Evolutionary conservation across 2,888 invertebrate species (phyloP), one percentile per base, ranked within the genome.

Genomic region (Acrobasis suavella): DNA sequence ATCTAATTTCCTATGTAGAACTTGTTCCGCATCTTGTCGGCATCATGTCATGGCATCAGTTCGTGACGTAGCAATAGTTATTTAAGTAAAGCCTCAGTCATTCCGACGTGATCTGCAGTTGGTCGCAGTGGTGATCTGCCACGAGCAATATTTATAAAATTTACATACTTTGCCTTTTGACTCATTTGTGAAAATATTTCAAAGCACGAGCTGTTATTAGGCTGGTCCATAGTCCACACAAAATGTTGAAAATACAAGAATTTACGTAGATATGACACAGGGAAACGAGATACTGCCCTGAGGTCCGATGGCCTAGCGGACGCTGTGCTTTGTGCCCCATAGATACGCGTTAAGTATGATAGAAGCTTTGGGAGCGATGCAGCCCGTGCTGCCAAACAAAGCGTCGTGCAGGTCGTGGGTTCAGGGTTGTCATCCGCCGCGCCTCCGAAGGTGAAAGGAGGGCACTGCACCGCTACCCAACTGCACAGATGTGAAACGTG

Each of bases 401-500:
- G 42, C 39, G 55, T 54, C 55, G 55, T 56, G 55, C 55, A 56
- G 72, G 69, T 72, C 73, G 72, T 69, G 76, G 72, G 78, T 80
- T 81, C 81, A 81, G 77, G 81, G 80, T 72, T 75, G 64, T 38
- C 51, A 54, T n/a, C 65, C 72, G 72, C 72, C 73, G 63, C 68
- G 66, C 71, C 68, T 73, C 50, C 72, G 76, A 81, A 80, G 83
- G 85, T 81, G 80, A 86, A 83, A 81, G 80, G 82, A 84, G 85
- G 82, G 77, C 83, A 81, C 74, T 81, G 81, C 79, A 83, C 81
- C 77, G 71, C 72, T 71, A 69, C 63, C 38, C 16, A 68, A 63
- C 50, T 51, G 60, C 51, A 50, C 50, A 60, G 59, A 59, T 38
- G 59, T 32, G 32, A 15, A 38, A n/a, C 60, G 38, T 50, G 60